These are phyloP conservation scores for Cordilura impudica DNA, from an alignment of 2,888 invertebrate species.

Conservation along the genomic window DNA sequence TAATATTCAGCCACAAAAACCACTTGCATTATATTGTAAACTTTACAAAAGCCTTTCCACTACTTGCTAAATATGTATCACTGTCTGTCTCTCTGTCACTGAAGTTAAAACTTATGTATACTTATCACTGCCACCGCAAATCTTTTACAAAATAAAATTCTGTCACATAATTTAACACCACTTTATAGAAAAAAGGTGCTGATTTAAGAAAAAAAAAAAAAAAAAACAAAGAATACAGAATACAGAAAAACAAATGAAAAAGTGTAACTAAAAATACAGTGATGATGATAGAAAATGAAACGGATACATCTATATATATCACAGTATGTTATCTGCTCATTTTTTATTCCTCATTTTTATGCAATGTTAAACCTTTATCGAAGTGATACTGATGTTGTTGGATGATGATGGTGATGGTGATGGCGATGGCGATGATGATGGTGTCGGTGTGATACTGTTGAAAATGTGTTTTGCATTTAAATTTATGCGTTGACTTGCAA, in stretches of 20 bases:
- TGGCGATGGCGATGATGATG: slow-evolving; percentile 8
- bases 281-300: slow-evolving; percentile 34
- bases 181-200: slow-evolving; percentile 57
- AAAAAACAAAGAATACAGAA: slow-evolving; percentile 20
- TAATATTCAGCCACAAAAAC: slow-evolving; percentile 50
- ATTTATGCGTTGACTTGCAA: slow-evolving; percentile 55
- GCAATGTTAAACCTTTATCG: slow-evolving; percentile 46
- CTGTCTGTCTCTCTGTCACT: slow-evolving; percentile 23
- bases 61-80: background rate
- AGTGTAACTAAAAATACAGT: slow-evolving; percentile 27
- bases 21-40: slow-evolving; percentile 48
- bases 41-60: slow-evolving; percentile 39
- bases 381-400: slow-evolving; percentile 54
- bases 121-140: slow-evolving; percentile 61
- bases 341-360: slow-evolving; percentile 33
- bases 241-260: background rate
- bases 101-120: slow-evolving; percentile 39
- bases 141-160: slow-evolving; percentile 59
- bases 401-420: background rate
- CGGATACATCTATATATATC: slow-evolving; percentile 29
- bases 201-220: slow-evolving; percentile 34
- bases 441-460: slow-evolving; percentile 44
- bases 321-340: background rate
- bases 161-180: slow-evolving; percentile 62
- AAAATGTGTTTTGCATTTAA: slow-evolving; percentile 58